A percentile compares a stretch with the other conserved stretches of the same genome.
Evolutionary conservation across 2,113 vertebrate species (phyloP).

Genomic region (Smithornis capensis): DNA sequence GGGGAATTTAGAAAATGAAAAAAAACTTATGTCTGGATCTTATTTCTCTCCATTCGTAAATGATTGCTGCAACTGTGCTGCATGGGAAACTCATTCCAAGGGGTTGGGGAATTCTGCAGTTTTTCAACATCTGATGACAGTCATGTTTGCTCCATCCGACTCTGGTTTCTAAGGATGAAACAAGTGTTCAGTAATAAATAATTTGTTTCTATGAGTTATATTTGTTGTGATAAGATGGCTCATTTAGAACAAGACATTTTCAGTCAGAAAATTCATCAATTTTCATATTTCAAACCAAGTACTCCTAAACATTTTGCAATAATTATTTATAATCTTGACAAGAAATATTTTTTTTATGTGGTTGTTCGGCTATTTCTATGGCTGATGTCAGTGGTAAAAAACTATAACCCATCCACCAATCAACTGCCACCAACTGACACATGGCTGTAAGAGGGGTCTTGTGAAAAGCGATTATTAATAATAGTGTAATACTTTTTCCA

Average conservation of each 20-base stretch:
- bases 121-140: neutral
- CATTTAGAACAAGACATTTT: neutral
- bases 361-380: neutral
- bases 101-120: neutral
- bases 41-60: neutral
- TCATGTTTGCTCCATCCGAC: neutral
- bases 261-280: too few relatives aligned
- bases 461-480: neutral
- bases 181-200: neutral
- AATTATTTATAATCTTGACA: neutral
- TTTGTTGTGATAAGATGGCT: accelerated
- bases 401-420: neutral
- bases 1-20: neutral
- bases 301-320: neutral
- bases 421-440: neutral
- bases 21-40: neutral
- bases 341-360: neutral
- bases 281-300: neutral
- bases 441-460: neutral
- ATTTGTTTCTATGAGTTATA: neutral
- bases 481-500: neutral
- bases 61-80: neutral
- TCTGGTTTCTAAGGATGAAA: neutral
- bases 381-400: neutral
- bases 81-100: neutral